Evolutionary conservation across 1,140 invertebrate genomes (phyloP).

Genomic region (Heliconius eleuchia): DNA sequence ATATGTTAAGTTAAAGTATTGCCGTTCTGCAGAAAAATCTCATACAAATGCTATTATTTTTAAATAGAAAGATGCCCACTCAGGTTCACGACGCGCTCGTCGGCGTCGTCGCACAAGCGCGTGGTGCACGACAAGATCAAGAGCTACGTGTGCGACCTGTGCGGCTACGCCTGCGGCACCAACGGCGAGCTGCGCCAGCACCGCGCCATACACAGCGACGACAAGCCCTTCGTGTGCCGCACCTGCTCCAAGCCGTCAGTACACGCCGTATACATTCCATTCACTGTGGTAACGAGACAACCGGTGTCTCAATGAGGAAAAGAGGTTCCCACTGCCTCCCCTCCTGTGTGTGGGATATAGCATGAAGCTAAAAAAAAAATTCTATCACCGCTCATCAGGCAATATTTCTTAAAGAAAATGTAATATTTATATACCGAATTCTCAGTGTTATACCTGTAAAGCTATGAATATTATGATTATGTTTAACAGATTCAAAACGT

Average conservation of each 20-base stretch:
- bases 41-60: too few species aligned
- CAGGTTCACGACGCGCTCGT: constrained; percentile 77
- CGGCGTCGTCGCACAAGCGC: constrained; percentile 73
- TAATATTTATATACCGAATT: neutral
- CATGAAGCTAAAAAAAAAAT: too few species aligned
- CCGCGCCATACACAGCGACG: constrained; percentile 79
- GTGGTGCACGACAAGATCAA: constrained; percentile 85
- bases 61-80: neutral
- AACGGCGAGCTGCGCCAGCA: constrained; percentile 77
- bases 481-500: constrained; percentile 72
- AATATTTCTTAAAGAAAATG: too few species aligned
- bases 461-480: neutral
- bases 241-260: constrained; percentile 74
- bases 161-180: constrained; percentile 80
- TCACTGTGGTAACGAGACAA: too few species aligned
- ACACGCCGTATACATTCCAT: too few species aligned
- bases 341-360: too few species aligned
- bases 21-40: too few species aligned
- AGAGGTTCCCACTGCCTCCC: too few species aligned
- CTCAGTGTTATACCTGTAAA: neutral
- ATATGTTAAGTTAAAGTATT: too few species aligned
- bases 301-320: too few species aligned
- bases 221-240: constrained; percentile 74
- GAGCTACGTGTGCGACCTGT: constrained; percentile 84
- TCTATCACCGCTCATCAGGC: too few species aligned